phyloP scores from a whole-genome alignment of 2,888 invertebrate species.

The Lymantria monacha region DNA sequence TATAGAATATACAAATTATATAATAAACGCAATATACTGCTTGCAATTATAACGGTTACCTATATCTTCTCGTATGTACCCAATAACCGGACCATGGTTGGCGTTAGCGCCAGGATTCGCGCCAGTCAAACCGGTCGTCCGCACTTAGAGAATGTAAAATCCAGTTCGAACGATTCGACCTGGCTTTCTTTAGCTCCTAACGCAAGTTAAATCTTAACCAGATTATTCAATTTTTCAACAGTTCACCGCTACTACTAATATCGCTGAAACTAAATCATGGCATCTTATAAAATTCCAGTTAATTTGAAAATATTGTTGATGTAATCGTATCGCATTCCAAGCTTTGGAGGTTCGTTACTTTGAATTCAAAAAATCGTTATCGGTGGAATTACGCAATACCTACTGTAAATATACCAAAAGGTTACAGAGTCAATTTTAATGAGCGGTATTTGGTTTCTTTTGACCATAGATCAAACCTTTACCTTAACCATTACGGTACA shows the following conservation, averaged over 20 bases:
- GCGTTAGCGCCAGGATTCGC: slow-evolving; percentile 69
- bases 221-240: slow-evolving; percentile 24
- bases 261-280: slow-evolving; percentile 27
- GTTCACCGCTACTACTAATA: slow-evolving; percentile 15
- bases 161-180: slow-evolving; percentile 65
- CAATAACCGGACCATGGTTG: slow-evolving; percentile 38
- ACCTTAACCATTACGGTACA: too few species aligned
- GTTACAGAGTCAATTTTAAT: too few species aligned
- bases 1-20: too few species aligned
- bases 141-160: slow-evolving; percentile 59
- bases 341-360: background rate
- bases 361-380: too few species aligned
- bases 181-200: slow-evolving; percentile 67
- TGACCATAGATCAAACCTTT: too few species aligned
- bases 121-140: slow-evolving; percentile 72
- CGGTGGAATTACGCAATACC: too few species aligned
- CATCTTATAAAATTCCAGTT: slow-evolving; percentile 23
- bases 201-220: slow-evolving; percentile 33
- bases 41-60: too few species aligned
- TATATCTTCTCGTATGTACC: slow-evolving; percentile 12
- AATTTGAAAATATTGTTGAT: slow-evolving; percentile 15
- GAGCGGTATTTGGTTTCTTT: too few species aligned
- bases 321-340: slow-evolving; percentile 12
- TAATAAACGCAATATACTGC: too few species aligned
- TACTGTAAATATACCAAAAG: too few species aligned